Evolutionary conservation across 2,888 invertebrate genomes (phyloP).

Genomic region (Rhabditoides inermis): DNA sequence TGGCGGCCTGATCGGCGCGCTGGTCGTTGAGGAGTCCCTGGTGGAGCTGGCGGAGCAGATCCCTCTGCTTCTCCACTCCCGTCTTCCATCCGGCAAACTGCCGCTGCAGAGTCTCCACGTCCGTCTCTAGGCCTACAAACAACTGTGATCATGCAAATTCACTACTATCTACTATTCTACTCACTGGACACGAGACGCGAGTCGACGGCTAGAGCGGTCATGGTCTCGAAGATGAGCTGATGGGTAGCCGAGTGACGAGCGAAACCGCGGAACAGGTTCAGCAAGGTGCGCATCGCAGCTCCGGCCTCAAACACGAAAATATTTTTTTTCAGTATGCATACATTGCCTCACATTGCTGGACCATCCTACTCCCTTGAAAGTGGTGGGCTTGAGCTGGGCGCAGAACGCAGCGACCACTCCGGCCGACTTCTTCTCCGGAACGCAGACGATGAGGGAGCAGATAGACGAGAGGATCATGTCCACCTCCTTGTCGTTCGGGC

Average conservation of each 20-base stretch:
- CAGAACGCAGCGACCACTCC: constrained; percentile 67
- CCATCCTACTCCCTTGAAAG: constrained; percentile 39
- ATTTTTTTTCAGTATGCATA: no score
- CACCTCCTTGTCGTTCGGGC: no score
- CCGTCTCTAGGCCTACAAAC: no score
- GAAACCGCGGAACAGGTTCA: constrained; percentile 83
- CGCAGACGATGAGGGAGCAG: constrained; percentile 82
- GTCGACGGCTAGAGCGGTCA: constrained; percentile 16
- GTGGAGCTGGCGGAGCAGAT: constrained; percentile 39
- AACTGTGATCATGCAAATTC: neutral
- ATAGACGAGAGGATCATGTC: constrained; percentile 90
- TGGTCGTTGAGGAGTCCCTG: constrained; percentile 60
- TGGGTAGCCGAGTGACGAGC: constrained; percentile 55
- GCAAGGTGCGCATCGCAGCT: constrained; percentile 62
- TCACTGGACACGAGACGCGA: constrained; percentile 11
- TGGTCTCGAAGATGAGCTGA: neutral
- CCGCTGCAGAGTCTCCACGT: constrained; percentile 14
- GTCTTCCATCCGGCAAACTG: constrained; percentile 30
- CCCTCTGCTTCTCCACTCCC: constrained; percentile 25
- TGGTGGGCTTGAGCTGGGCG: constrained; percentile 1
- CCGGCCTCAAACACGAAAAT: constrained; percentile 34
- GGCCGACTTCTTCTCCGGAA: constrained; percentile 77
- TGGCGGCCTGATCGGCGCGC: constrained; percentile 53
- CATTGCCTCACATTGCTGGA: constrained; percentile 21
- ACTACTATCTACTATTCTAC: neutral